Evolutionary conservation across 1,140 invertebrate genomes (phyloP).

Genomic region (Eueides isabella): DNA sequence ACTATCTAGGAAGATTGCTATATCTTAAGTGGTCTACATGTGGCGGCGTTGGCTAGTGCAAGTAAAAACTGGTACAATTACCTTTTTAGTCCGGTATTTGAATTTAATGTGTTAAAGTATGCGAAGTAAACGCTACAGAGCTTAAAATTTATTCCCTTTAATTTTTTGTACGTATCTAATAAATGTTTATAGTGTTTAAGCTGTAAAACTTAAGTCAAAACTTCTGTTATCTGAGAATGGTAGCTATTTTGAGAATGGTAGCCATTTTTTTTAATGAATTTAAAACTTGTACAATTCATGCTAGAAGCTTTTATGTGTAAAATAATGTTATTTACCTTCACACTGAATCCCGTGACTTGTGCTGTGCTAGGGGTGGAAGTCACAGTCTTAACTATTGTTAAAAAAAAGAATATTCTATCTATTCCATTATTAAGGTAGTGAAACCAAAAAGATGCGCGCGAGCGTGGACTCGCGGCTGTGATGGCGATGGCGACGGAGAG

Average conservation of each 20-base stretch:
- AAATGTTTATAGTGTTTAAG: background rate
- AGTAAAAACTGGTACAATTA: constrained; percentile 11
- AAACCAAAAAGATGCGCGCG: constrained; percentile 94
- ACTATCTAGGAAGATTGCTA: constrained; percentile 21
- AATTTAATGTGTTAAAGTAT: background rate
- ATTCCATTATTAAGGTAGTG: constrained; percentile 83
- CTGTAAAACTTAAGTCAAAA: background rate
- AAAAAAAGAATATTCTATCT: no score
- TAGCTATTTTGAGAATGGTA: no score
- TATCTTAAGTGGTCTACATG: constrained; percentile 18
- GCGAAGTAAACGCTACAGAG: background rate
- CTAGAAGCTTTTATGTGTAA: no score
- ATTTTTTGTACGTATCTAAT: background rate
- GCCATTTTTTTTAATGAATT: no score
- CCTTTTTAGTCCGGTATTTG: constrained; percentile 2
- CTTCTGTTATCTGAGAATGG: background rate
- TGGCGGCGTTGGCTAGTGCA: background rate
- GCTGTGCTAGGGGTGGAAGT: no score
- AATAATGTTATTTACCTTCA: no score
- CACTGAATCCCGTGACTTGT: no score
- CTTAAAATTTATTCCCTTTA: background rate
- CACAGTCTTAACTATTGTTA: no score
- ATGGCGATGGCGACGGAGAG: constrained; percentile 89
- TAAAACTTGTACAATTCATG: no score
- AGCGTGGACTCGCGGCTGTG: constrained; percentile 93